Evolutionary conservation across 2,797 vertebrate species (phyloP).

Genomic region (Gambusia yucatana): DNA sequence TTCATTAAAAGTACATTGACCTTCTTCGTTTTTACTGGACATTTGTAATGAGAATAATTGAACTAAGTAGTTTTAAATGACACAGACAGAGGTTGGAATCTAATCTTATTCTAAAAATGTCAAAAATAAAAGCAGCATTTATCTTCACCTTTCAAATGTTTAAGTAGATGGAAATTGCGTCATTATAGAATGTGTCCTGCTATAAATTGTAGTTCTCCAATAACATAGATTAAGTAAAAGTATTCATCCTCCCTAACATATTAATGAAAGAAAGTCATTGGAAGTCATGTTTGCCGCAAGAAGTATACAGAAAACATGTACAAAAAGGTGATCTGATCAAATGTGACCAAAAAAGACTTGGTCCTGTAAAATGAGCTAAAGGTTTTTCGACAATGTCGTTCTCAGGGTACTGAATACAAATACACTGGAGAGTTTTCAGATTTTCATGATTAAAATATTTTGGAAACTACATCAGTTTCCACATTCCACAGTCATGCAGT

Average conservation of each 20-base stretch:
- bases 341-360: not conserved
- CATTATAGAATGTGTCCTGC: conserved; percentile 16
- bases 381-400: not conserved
- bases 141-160: conserved; percentile 11
- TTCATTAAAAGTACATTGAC: conserved; percentile 37
- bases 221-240: not conserved
- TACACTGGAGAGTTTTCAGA: not conserved
- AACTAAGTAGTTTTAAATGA: conserved; percentile 19
- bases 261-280: not conserved
- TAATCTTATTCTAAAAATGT: conserved; percentile 22
- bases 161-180: conserved; percentile 10
- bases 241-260: not conserved
- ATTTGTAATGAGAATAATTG: conserved; percentile 23
- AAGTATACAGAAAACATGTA: not conserved
- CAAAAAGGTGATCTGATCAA: not conserved
- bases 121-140: conserved; percentile 27
- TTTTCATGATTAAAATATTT: not conserved
- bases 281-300: not conserved
- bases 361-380: not conserved
- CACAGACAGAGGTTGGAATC: not conserved
- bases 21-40: conserved; percentile 26
- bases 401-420: not conserved
- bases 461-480: not conserved
- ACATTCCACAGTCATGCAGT: not conserved
- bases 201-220: not conserved